Conservation (phyloP, 23 tunicate species). For the Corella eumyota region DNA sequence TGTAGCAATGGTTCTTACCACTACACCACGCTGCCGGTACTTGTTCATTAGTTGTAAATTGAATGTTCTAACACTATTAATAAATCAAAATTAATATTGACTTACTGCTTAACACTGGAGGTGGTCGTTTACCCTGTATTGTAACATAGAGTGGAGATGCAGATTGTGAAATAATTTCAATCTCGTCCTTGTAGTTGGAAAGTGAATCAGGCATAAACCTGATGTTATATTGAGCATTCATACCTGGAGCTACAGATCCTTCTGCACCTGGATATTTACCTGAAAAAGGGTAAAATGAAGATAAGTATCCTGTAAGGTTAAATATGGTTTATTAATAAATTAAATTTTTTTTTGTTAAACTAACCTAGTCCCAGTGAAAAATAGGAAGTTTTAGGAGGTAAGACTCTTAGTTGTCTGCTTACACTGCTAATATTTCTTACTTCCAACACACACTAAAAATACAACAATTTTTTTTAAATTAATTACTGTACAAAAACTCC, state of each 20-base stretch:
- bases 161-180: conserved; percentile 57
- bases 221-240: conserved; percentile 57
- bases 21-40: too few relatives aligned
- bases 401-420: conserved; percentile 49
- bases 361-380: conserved; percentile 78
- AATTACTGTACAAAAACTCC: too few relatives aligned
- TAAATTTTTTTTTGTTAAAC: too few relatives aligned
- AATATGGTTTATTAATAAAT: too few relatives aligned
- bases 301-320: too few relatives aligned
- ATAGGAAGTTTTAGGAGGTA: conserved; percentile 65
- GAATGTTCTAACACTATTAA: too few relatives aligned
- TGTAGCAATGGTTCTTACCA: too few relatives aligned
- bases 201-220: conserved; percentile 93
- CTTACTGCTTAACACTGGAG: conserved; percentile 63
- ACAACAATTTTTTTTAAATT: background rate
- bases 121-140: conserved; percentile 32
- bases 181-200: conserved; percentile 47
- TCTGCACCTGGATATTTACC: conserved; percentile 85
- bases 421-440: conserved; percentile 60
- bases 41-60: too few relatives aligned
- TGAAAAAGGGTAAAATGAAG: too few relatives aligned
- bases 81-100: too few relatives aligned
- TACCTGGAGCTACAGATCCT: conserved; percentile 83
- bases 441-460: conserved; percentile 35
- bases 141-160: conserved; percentile 30